These are phyloP conservation scores for Abrostola tripartita DNA, from an alignment of 2,888 invertebrate species.

Conservation along the genomic window DNA sequence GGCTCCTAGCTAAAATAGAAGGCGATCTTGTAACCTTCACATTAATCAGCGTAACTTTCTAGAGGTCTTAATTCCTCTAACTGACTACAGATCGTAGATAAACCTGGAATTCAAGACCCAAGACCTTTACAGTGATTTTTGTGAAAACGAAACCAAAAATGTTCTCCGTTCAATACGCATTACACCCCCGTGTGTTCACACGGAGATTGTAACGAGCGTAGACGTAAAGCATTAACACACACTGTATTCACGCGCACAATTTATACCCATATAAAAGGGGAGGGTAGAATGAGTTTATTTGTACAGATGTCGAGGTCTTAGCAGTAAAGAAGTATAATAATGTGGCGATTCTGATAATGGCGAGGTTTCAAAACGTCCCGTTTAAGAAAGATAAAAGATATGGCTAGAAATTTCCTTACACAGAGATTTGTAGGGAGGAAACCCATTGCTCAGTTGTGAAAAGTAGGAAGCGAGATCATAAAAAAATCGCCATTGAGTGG, in stretches of 20 bases:
- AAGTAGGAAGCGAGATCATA: too few species aligned
- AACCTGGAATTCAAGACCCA: too few species aligned
- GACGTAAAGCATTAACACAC: conserved; percentile 34
- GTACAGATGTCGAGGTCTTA: conserved; percentile 10
- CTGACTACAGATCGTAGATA: too few species aligned
- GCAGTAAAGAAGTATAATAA: conserved; percentile 1
- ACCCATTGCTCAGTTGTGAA: too few species aligned
- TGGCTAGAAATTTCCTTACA: too few species aligned
- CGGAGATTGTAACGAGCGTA: conserved; percentile 25
- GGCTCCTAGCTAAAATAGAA: too few species aligned
- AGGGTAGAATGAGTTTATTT: conserved; percentile 22
- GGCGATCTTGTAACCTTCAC: too few species aligned
- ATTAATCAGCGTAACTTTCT: too few species aligned
- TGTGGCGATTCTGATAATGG: background rate
- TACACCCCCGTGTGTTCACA: conserved; percentile 13
- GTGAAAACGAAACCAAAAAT: background rate
- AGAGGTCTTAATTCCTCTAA: too few species aligned
- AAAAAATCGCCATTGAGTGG: background rate
- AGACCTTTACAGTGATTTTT: background rate
- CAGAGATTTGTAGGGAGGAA: too few species aligned
- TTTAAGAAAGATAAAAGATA: too few species aligned
- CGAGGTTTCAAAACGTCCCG: too few species aligned
- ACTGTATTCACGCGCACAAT: conserved; percentile 24
- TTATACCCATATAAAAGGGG: conserved; percentile 18
- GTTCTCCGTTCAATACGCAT: conserved; percentile 3